Conservation (phyloP, 2,113 vertebrate species). For the Miniopterus natalensis region DNA sequence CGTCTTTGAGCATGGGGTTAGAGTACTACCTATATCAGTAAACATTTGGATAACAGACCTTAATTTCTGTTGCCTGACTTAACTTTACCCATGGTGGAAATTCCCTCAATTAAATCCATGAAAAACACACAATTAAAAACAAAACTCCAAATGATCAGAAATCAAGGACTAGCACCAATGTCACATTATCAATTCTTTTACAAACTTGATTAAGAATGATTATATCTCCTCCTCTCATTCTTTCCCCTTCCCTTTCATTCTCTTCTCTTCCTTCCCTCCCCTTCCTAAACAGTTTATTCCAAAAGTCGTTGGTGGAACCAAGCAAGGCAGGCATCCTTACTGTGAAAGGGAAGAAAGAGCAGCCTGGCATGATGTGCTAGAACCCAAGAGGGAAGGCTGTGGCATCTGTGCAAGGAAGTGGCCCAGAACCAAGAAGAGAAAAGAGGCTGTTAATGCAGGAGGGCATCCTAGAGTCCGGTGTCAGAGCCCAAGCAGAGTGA, state of each 20-base stretch:
- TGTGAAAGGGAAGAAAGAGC: not conserved
- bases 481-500: not conserved
- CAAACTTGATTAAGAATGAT: not conserved
- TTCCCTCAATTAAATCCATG: not conserved
- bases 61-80: not conserved
- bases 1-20: not conserved
- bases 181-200: not conserved
- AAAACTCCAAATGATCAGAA: slow-evolving; percentile 30
- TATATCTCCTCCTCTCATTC: not conserved
- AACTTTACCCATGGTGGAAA: not conserved
- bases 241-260: not conserved
- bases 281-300: not conserved
- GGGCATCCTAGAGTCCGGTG: too few relatives aligned
- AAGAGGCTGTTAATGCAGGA: not conserved
- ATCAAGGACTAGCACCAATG: not conserved
- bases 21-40: not conserved
- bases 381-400: not conserved
- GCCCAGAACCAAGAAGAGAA: not conserved
- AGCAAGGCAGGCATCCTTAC: not conserved
- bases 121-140: not conserved
- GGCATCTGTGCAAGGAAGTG: not conserved
- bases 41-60: not conserved
- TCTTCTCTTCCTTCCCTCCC: not conserved
- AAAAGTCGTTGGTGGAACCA: not conserved
- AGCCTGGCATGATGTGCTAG: not conserved